These are phyloP conservation scores for Ailuropoda melanoleuca DNA, from an alignment of 2,113 vertebrate genomes.

Conservation along the genomic window DNA sequence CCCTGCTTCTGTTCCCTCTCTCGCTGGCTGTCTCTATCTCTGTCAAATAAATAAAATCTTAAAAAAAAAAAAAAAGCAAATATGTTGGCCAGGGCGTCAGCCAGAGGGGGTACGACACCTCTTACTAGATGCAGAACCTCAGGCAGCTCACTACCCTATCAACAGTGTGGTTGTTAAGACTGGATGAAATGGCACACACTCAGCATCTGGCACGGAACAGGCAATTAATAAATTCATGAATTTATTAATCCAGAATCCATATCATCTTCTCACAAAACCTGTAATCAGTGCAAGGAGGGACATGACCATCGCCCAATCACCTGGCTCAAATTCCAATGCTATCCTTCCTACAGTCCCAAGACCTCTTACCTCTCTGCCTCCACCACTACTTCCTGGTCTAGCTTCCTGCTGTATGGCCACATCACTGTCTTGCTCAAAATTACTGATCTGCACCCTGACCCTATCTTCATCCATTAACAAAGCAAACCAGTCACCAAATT, in stretches of 20 bases:
- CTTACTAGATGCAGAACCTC: not conserved
- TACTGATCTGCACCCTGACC: not conserved
- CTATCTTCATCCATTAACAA: not conserved
- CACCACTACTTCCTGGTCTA: not conserved
- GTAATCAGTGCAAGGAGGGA: not conserved
- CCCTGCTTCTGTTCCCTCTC: too few species aligned
- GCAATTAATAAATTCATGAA: not conserved
- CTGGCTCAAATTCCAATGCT: not conserved
- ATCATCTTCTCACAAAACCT: not conserved
- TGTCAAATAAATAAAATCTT: too few species aligned
- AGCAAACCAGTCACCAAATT: not conserved
- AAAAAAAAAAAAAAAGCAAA: too few species aligned
- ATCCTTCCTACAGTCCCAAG: not conserved
- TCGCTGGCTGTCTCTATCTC: too few species aligned
- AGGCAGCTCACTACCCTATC: not conserved
- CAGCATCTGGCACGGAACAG: not conserved
- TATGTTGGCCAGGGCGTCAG: rapidly evolving
- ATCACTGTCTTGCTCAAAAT: not conserved
- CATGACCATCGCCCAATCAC: not conserved
- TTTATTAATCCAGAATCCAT: not conserved
- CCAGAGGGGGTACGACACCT: rapidly evolving
- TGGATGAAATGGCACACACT: not conserved
- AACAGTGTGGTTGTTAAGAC: not conserved
- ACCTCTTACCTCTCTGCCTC: not conserved
- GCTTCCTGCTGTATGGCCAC: not conserved